Base-by-base conservation (phyloP, 1,140 invertebrate genomes). In the Paralvinella palmiformis region DNA sequence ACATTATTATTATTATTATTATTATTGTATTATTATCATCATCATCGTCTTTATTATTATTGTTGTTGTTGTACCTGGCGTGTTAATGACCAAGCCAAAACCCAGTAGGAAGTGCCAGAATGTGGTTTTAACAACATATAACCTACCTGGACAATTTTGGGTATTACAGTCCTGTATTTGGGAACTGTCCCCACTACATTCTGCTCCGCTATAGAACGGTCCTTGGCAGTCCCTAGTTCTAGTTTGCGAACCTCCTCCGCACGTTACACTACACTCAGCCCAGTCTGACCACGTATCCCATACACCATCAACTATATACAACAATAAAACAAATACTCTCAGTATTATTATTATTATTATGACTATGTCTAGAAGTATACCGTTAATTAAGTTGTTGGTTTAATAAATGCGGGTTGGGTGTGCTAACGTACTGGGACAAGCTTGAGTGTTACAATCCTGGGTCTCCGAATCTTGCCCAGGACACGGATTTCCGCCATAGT, bases 281-380 rank as follows among this genome's bases (percentile, higher is more conserved):
- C 87, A 89, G 1, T 72, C 33, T n/a, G 76, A 73, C 88, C 88
- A 90, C 0, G 73, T 61, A 48, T 84, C 79, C 88, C 88, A 89
- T 1, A 76, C 81, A 2, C 86, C 86, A 65, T 87, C 81, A 59
- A 83, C 81, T 60, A 41, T 20, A 1, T 20, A 57, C 6, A 6
- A 32, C 24, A 27, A 27, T 22, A 27, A 36, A 13, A 22, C 24
- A 3, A 52, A 17, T 7, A 52, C 17, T 52, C 31, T 7, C 10
- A 52, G 31, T 52, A 3, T 22, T 29, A 17, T 7, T 10, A 2
- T 52, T 52, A 13, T 10, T 52, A 27, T 7, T 20, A 7, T 20
- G 1, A 10, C 24, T 15, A 52, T 52, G n/a, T 52, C 17, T 27
- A 52, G 10, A 52, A 27, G 31, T 10, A 7, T 10, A 13, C 17